phyloP scores from a whole-genome alignment of 2,888 invertebrate genomes.

The Slavum lentiscoides region DNA sequence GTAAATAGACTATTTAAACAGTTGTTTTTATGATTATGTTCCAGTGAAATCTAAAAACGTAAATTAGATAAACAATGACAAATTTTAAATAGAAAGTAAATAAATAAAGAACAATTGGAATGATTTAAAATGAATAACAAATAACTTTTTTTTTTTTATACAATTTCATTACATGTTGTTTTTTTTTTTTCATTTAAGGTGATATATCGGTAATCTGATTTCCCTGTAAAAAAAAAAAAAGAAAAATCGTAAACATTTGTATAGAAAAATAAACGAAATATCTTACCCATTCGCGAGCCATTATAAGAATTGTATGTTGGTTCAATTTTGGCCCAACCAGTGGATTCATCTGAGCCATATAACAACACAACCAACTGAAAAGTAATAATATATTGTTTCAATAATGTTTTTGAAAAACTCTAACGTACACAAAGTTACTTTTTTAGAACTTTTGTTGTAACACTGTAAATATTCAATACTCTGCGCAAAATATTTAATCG shows the following conservation, averaged over 20 bases:
- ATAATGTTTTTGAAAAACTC: not conserved
- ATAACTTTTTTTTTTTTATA: not conserved
- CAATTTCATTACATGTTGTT: not conserved
- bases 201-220: not conserved
- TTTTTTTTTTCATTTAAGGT: not conserved
- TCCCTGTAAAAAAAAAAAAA: conserved; percentile 32
- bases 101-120: conserved; percentile 29
- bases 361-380: conserved; percentile 85
- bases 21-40: not conserved
- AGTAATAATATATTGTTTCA: conserved; percentile 23
- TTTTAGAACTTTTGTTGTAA: no score
- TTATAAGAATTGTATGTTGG: conserved; percentile 72
- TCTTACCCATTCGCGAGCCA: conserved; percentile 79
- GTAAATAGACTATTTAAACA: not conserved
- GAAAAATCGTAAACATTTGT: not conserved
- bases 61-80: not conserved
- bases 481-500: no score
- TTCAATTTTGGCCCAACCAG: conserved; percentile 80
- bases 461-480: no score
- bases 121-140: conserved; percentile 44
- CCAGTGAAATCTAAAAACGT: conserved; percentile 12
- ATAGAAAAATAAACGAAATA: not conserved
- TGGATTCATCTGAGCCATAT: conserved; percentile 92
- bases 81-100: not conserved
- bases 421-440: not conserved